Conservation (phyloP, 2,797 vertebrate species). For the Takifugu ocellatus region DNA sequence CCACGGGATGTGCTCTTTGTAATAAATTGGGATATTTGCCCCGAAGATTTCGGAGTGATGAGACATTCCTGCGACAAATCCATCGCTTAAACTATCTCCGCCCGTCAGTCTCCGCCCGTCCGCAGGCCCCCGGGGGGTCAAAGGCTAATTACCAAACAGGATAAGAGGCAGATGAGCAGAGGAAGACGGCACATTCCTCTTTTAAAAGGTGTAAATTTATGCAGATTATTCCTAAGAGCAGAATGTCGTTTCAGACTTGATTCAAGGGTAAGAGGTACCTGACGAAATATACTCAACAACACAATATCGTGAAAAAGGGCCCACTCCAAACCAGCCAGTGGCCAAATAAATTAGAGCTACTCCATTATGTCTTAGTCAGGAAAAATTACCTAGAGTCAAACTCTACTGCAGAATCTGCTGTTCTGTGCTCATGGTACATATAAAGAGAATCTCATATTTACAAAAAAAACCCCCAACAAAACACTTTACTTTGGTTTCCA, state of each 20-base stretch:
- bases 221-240: slow-evolving; percentile 55
- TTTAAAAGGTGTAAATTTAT: slow-evolving; percentile 69
- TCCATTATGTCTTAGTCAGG: not conserved
- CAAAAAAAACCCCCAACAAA: too few relatives aligned
- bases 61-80: slow-evolving; percentile 64
- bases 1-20: slow-evolving; percentile 57
- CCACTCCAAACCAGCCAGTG: too few relatives aligned
- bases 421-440: too few relatives aligned
- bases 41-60: slow-evolving; percentile 61
- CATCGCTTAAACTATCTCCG: slow-evolving; percentile 56
- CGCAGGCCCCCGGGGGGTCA: slow-evolving; percentile 57
- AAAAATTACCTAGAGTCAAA: too few relatives aligned
- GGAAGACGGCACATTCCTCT: slow-evolving; percentile 49
- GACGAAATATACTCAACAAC: not conserved
- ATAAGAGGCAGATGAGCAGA: slow-evolving; percentile 51
- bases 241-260: slow-evolving; percentile 41
- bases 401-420: too few relatives aligned
- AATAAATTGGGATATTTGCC: slow-evolving; percentile 64
- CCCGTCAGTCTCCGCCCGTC: slow-evolving; percentile 55
- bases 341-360: not conserved
- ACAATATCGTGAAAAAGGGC: too few relatives aligned
- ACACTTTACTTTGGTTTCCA: too few relatives aligned
- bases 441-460: too few relatives aligned
- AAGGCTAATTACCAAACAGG: slow-evolving; percentile 69
- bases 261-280: slow-evolving; percentile 27